Evolutionary conservation across 1,140 invertebrate genomes (phyloP), one percentile per base, ranked within the genome.

Genomic region (Zaprionus vittiger): DNA sequence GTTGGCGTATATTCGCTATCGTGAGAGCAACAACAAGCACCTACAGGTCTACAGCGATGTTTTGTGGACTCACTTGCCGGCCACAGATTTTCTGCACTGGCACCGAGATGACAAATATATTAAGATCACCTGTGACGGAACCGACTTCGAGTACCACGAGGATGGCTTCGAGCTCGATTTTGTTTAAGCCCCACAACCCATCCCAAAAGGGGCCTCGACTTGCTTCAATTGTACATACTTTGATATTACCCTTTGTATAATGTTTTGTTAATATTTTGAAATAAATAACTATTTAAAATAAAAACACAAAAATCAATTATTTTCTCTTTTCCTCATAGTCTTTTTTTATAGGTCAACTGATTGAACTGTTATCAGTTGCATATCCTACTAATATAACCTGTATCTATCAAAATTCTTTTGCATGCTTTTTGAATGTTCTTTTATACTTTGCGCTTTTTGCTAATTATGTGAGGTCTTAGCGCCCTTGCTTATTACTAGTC

Each of bases 141-240:
- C 20, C 59, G 85, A 82, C n/a, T 90, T 80, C 22, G 79, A 90
- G 2, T 90, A 77, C 54, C 85, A 90, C 49, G 85, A 90, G 31
- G 85, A 90, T 26, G 85, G 85, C 34, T 90, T 90, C 12, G 85
- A 90, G 55, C 77, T 90, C 20, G 64, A 67, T 54, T 67, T 67
- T 47, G 64, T 67, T 26, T 67, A 67, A 26, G 4, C 5, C 37
- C 5, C 9, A 31, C 17, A 65, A 52, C 1, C 22, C 22, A 38
- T 15, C n/a, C 15, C 15, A 2, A 4, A 38, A 6, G 37, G 1
- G 1, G 5, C 5, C 15, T 41, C 14, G 5, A 17, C 41, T 44
- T 17, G 7, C 6, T 3, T 55, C 20, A 56, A 66, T 56, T 66
- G 63, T 66, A 66, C 37, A 65, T 59, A 67, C 0, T n/a, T 28